Conservation (phyloP, 2,113 vertebrate species). For the Gasterosteus aculeatus region DNA sequence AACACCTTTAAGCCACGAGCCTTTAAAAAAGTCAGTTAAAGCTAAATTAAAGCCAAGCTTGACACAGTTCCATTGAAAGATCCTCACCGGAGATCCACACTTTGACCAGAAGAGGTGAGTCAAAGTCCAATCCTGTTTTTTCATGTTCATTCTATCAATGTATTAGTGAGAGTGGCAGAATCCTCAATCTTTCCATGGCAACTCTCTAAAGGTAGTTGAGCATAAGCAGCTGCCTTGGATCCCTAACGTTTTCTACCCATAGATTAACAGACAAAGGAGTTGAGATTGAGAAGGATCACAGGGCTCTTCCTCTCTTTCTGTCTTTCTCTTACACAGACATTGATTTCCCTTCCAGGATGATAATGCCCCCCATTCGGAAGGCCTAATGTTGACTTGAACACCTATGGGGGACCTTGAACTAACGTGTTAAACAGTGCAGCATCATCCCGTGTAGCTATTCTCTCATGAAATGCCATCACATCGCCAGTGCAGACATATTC, state of each 20-base stretch:
- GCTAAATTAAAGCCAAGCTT: too few relatives aligned
- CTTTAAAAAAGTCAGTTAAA: too few relatives aligned
- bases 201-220: not conserved
- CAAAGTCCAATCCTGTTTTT: not conserved
- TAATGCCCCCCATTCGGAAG: not conserved
- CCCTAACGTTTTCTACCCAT: not conserved
- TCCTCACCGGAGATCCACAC: not conserved
- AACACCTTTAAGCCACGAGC: too few relatives aligned
- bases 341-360: not conserved
- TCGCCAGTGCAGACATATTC: not conserved
- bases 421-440: not conserved
- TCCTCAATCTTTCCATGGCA: not conserved
- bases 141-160: too few relatives aligned
- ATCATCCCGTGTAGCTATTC: not conserved
- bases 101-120: not conserved
- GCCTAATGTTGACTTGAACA: not conserved
- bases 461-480: not conserved
- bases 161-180: not conserved
- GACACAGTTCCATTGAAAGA: not conserved
- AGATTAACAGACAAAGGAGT: not conserved
- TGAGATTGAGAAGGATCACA: not conserved
- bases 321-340: not conserved
- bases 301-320: too few relatives aligned
- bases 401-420: constrained; percentile 4
- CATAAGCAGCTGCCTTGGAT: not conserved